Evolutionary conservation across 2,888 invertebrate species (phyloP).

Genomic region (Tolmerus cingulatus): DNA sequence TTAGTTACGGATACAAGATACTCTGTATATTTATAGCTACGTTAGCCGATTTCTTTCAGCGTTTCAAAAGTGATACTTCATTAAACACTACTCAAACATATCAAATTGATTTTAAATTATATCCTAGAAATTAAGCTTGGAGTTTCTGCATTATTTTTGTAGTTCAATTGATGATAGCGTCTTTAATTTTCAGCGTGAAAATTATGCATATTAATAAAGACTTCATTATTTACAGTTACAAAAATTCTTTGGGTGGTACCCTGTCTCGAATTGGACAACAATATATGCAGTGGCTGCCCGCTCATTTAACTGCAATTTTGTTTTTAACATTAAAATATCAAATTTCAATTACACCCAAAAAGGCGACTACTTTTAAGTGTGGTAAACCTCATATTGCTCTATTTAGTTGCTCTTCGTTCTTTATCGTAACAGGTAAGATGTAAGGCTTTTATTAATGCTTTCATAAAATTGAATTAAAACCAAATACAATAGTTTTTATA

Average conservation of each 20-base stretch:
- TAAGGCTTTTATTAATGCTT: not conserved
- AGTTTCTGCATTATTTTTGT: not conserved
- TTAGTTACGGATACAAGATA: too few species aligned
- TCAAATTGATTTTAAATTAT: too few species aligned
- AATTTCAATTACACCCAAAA: slow-evolving; percentile 60
- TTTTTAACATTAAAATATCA: slow-evolving; percentile 70
- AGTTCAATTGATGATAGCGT: not conserved
- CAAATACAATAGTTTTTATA: too few species aligned
- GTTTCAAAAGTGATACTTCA: too few species aligned
- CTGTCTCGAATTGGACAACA: slow-evolving; percentile 73
- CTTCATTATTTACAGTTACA: slow-evolving; percentile 53
- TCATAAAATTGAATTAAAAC: not conserved
- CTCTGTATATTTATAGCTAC: too few species aligned
- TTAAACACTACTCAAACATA: too few species aligned
- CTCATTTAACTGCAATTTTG: slow-evolving; percentile 72
- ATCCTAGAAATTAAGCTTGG: not conserved
- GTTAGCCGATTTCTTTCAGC: too few species aligned
- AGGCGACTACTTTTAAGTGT: slow-evolving; percentile 60
- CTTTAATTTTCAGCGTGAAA: not conserved
- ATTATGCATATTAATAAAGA: not conserved
- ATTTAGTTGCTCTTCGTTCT: slow-evolving; percentile 66
- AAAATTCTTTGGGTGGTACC: slow-evolving; percentile 68
- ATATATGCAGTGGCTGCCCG: slow-evolving; percentile 71
- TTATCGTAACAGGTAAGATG: slow-evolving; percentile 57
- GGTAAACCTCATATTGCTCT: slow-evolving; percentile 69